phyloP scores from a whole-genome alignment of 2,888 invertebrate genomes.

The Ophion obscuratus region DNA sequence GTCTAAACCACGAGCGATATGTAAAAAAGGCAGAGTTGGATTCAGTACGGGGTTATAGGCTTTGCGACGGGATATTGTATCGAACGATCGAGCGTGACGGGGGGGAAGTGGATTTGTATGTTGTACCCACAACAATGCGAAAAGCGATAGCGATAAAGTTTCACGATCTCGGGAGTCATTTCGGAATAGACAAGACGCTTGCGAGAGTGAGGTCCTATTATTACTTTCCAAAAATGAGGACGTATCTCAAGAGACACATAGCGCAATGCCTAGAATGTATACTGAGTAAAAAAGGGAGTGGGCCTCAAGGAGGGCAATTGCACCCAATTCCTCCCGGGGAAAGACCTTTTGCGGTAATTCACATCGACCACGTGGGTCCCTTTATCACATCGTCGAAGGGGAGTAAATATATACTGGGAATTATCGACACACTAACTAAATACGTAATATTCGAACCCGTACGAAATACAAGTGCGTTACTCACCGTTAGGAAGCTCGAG shows the following conservation, averaged over 20 bases:
- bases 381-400: conserved; percentile 51
- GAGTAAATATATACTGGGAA: conserved; percentile 63
- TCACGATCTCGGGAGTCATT: conserved; percentile 48
- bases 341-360: conserved; percentile 64
- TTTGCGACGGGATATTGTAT: conserved; percentile 31
- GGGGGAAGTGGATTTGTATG: conserved; percentile 44
- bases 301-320: conserved; percentile 63
- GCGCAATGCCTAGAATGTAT: conserved; percentile 66
- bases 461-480: conserved; percentile 24
- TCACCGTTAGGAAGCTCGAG: conserved; percentile 52
- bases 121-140: conserved; percentile 53
- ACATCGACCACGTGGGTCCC: conserved; percentile 68
- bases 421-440: conserved; percentile 66
- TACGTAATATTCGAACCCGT: conserved; percentile 60
- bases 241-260: conserved; percentile 48
- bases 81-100: conserved; percentile 28
- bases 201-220: conserved; percentile 32
- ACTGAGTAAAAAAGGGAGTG: conserved; percentile 42
- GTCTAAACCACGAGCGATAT: too few species aligned
- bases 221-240: conserved; percentile 45
- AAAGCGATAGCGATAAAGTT: conserved; percentile 59
- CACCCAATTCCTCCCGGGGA: conserved; percentile 68
- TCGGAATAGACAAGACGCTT: conserved; percentile 56
- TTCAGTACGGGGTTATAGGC: background rate
- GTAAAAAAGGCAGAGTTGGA: conserved; percentile 27